These are phyloP conservation scores for Amblyjoppa fuscipennis DNA, from an alignment of 2,888 invertebrate genomes.

Conservation along the genomic window DNA sequence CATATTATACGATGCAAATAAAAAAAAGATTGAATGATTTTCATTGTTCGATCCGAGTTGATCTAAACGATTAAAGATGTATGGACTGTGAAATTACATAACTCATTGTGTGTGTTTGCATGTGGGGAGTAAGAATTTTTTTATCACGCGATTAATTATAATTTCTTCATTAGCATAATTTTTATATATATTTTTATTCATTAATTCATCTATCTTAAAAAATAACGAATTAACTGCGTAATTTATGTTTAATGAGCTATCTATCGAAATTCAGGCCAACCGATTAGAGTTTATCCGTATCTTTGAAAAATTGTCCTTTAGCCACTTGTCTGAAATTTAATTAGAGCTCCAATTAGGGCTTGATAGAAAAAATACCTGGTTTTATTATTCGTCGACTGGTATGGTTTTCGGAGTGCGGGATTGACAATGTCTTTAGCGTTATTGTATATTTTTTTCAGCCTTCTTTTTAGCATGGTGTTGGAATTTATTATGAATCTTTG, in stretches of 20 bases:
- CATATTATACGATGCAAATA: too few species aligned
- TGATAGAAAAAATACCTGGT: constrained; percentile 64
- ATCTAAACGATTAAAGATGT: constrained; percentile 20
- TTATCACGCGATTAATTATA: constrained; percentile 30
- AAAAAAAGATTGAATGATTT: not conserved
- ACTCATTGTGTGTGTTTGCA: constrained; percentile 57
- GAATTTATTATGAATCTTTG: constrained; percentile 69
- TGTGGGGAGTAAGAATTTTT: constrained; percentile 53
- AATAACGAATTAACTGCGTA: constrained; percentile 41
- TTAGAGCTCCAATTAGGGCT: constrained; percentile 64
- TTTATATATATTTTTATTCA: constrained; percentile 51
- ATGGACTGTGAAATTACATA: constrained; percentile 65
- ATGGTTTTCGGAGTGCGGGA: constrained; percentile 72
- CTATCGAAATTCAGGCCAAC: constrained; percentile 33
- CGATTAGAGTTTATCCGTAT: constrained; percentile 15
- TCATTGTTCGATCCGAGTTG: not conserved
- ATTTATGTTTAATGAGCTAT: constrained; percentile 33
- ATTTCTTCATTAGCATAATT: constrained; percentile 48
- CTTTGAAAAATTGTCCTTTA: not conserved
- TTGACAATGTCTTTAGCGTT: constrained; percentile 64
- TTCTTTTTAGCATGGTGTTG: constrained; percentile 76
- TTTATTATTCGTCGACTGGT: constrained; percentile 74
- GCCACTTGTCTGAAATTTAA: constrained; percentile 23
- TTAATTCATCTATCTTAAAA: constrained; percentile 51
- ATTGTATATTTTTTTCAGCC: constrained; percentile 65